Conservation (phyloP, 2,888 invertebrate genomes). For the Cyclophora albipunctata region DNA sequence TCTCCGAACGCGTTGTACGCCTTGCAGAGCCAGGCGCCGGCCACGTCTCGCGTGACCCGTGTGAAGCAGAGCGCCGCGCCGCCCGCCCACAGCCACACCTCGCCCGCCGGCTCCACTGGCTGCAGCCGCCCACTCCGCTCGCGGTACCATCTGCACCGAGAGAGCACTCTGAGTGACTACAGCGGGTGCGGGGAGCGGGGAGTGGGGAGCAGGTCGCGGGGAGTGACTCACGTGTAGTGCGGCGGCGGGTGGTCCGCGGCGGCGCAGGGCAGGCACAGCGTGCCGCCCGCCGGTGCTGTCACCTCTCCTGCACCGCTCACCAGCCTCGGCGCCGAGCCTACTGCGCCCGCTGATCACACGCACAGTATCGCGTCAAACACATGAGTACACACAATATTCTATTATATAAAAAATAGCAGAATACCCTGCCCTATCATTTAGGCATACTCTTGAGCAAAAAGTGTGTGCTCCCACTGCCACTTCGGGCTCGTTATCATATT, state of each 20-base stretch:
- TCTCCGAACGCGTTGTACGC: slow-evolving; percentile 81
- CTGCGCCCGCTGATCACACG: slow-evolving; percentile 28
- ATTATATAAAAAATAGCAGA: no score
- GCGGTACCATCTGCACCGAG: slow-evolving; percentile 67
- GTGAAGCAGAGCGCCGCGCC: slow-evolving; percentile 82
- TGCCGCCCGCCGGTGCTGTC: slow-evolving; percentile 70
- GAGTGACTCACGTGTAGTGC: slow-evolving; percentile 71
- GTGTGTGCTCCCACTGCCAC: no score
- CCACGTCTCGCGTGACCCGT: slow-evolving; percentile 75
- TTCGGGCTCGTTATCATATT: no score
- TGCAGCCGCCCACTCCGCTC: slow-evolving; percentile 70
- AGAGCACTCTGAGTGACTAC: neutral
- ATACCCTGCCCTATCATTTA: no score
- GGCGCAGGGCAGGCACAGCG: slow-evolving; percentile 79
- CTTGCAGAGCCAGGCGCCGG: slow-evolving; percentile 81
- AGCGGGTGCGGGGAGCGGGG: no score
- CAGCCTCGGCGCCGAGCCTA: slow-evolving; percentile 72
- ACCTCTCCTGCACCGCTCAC: slow-evolving; percentile 70
- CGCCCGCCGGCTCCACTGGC: slow-evolving; percentile 33
- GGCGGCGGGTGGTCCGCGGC: slow-evolving; percentile 79
- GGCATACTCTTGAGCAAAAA: no score
- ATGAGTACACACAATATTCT: no score
- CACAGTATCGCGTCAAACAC: no score
- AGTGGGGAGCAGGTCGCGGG: neutral
- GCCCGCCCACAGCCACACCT: slow-evolving; percentile 79